Percentiles rank a stretch among this genome's conserved stretches.
These are phyloP conservation scores for Oncopodura yosiiana DNA, from an alignment of 1,140 invertebrate genomes.

Conservation along the genomic window DNA sequence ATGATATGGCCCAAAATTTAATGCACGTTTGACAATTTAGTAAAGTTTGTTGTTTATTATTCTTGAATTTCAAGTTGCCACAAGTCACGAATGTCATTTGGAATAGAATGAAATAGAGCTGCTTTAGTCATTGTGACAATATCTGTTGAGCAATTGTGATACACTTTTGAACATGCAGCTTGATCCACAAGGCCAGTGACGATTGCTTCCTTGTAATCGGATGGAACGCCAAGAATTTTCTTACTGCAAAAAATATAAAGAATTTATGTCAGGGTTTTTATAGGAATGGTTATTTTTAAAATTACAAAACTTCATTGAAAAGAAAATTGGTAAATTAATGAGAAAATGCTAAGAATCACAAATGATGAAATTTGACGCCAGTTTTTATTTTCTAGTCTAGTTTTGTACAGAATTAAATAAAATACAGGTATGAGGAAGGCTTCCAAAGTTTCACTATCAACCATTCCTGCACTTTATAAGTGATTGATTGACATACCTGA, in stretches of 20 bases:
- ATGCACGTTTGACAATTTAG: too few species aligned
- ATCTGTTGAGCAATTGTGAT: conserved; percentile 17
- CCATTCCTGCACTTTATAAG: too few species aligned
- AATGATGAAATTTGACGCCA: not conserved
- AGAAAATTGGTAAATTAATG: not conserved
- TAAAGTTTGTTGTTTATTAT: too few species aligned
- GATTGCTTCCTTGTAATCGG: conserved; percentile 16
- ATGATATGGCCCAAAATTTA: too few species aligned
- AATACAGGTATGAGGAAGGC: not conserved
- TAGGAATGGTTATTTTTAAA: too few species aligned
- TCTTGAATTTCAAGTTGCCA: too few species aligned
- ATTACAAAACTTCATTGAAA: not conserved
- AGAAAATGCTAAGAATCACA: not conserved
- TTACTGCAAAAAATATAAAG: too few species aligned
- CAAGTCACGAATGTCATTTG: too few species aligned
- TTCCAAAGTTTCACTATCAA: not conserved
- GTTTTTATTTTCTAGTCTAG: not conserved
- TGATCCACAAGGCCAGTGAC: conserved; percentile 26
- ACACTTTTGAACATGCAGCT: conserved; percentile 16
- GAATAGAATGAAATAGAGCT: too few species aligned
- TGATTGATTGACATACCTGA: too few species aligned
- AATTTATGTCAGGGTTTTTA: too few species aligned
- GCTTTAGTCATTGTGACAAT: conserved; percentile 6
- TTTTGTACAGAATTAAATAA: not conserved
- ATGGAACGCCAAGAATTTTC: conserved; percentile 11